Conservation (phyloP, 35 echinoderm and acorn worm genomes). For the Anneissia japonica region DNA sequence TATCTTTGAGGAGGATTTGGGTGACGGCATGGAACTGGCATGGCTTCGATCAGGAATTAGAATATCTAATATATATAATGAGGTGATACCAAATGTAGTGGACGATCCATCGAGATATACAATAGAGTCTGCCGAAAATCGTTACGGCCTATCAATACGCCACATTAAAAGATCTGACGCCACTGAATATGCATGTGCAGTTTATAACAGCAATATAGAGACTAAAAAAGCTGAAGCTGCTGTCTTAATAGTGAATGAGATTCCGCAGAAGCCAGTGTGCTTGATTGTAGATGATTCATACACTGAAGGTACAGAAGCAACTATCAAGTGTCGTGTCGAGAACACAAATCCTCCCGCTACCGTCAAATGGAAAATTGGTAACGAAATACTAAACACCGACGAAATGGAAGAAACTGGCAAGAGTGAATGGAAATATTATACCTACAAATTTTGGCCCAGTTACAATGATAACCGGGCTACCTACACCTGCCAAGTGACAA, state of each 20-base stretch:
- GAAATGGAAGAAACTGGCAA: background rate
- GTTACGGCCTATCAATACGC: background rate
- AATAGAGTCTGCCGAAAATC: background rate
- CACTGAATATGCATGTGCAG: background rate
- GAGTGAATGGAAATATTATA: background rate
- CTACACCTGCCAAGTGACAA: background rate
- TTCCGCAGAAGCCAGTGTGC: background rate
- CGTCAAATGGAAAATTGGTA: background rate
- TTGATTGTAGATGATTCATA: background rate
- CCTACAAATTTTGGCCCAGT: background rate
- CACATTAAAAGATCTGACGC: background rate
- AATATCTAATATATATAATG: background rate
- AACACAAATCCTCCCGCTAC: background rate
- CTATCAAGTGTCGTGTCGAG: background rate
- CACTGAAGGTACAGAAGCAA: background rate
- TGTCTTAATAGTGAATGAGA: background rate
- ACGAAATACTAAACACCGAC: background rate
- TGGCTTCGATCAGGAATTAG: background rate
- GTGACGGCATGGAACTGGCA: background rate
- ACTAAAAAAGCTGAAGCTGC: background rate
- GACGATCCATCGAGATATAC: background rate
- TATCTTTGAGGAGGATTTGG: background rate
- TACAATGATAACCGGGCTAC: background rate
- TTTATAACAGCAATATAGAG: background rate
- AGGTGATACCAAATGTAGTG: background rate